Conservation (phyloP, 2,888 invertebrate genomes). For the Hydrotaea diabolus region DNA sequence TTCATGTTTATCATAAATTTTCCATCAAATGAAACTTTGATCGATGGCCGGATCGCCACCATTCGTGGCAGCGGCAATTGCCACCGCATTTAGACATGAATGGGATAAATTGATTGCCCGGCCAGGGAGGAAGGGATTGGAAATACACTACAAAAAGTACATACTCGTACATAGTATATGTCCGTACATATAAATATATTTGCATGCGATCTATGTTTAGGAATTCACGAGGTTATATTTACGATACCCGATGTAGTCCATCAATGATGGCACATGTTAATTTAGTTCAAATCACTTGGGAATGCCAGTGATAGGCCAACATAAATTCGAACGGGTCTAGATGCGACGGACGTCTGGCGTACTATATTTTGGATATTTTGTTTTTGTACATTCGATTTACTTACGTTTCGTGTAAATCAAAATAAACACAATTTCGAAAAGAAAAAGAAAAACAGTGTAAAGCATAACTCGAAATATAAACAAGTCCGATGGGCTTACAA, state of each 20-base stretch:
- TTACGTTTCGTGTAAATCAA: conserved; percentile 33
- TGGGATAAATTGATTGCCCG: neutral
- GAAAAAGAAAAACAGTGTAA: conserved; percentile 8
- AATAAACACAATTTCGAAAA: neutral
- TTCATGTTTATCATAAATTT: conserved; percentile 33
- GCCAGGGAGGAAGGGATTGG: neutral
- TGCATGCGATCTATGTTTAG: neutral
- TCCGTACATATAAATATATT: too few species aligned
- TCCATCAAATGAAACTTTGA: conserved; percentile 14
- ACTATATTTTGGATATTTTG: neutral
- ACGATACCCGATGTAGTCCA: neutral
- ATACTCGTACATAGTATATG: too few species aligned
- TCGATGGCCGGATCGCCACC: neutral
- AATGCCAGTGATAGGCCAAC: conserved; percentile 18
- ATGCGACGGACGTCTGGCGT: too few species aligned
- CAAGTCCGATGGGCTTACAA: neutral
- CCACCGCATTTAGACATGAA: neutral
- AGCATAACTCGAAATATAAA: conserved; percentile 31
- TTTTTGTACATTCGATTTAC: conserved; percentile 20
- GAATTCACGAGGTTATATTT: neutral
- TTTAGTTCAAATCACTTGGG: conserved; percentile 6
- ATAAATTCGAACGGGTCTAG: conserved; percentile 8
- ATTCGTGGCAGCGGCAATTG: neutral
- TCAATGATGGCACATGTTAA: conserved; percentile 21
- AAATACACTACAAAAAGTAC: neutral